These are phyloP conservation scores for Leptothorax acervorum DNA, from an alignment of 2,888 invertebrate species.

Conservation along the genomic window DNA sequence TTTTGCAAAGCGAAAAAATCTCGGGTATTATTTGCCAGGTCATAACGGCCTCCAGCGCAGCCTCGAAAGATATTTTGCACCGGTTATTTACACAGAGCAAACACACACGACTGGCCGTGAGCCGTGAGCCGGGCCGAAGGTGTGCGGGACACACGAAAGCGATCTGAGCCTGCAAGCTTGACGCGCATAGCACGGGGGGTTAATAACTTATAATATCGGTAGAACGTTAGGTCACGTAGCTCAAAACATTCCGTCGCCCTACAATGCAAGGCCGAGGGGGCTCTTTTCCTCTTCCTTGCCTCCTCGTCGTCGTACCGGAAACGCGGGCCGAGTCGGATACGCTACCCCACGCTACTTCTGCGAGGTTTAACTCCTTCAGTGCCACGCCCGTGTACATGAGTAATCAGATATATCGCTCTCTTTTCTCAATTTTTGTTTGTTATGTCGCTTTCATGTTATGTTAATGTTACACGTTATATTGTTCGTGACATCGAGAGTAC, in stretches of 20 bases:
- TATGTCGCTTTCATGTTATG: background rate
- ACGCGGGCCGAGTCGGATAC: conserved; percentile 8
- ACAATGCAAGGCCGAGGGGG: conserved; percentile 1
- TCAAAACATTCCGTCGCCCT: background rate
- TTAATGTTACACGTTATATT: background rate
- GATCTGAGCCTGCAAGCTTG: conserved; percentile 35
- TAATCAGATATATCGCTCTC: background rate
- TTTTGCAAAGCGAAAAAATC: conserved; percentile 3
- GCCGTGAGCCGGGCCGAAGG: conserved; percentile 42
- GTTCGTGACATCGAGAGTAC: background rate
- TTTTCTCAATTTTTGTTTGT: background rate
- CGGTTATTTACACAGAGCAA: conserved; percentile 80
- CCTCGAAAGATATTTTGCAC: conserved; percentile 82
- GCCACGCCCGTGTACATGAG: background rate
- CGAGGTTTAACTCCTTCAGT: conserved; percentile 1
- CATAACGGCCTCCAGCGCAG: conserved; percentile 79
- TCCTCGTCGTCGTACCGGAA: background rate
- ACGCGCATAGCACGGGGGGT: conserved; percentile 40
- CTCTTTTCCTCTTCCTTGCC: background rate
- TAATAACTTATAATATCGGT: conserved; percentile 61
- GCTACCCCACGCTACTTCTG: background rate
- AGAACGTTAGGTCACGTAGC: conserved; percentile 26
- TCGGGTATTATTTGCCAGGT: conserved; percentile 72
- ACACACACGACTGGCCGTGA: conserved; percentile 65
- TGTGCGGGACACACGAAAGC: conserved; percentile 55